phyloP scores from a whole-genome alignment of 2,888 invertebrate genomes.

The Heliconius sara region DNA sequence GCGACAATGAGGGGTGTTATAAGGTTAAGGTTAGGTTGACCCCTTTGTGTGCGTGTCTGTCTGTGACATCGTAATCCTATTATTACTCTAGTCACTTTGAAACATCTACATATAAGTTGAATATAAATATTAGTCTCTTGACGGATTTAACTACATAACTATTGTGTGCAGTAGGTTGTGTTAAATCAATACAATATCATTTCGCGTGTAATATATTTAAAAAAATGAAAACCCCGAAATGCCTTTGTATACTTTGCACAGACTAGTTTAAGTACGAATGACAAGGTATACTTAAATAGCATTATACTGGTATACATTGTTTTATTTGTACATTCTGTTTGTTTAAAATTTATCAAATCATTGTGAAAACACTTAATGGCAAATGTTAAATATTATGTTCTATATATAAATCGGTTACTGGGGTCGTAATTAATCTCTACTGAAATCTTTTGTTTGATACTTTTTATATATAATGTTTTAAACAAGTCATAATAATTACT shows the following conservation, averaged over 20 bases:
- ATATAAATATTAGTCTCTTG: too few relatives aligned
- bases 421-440: not conserved
- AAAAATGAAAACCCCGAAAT: not conserved
- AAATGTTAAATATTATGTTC: conserved; percentile 1
- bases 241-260: not conserved
- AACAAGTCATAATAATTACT: not conserved
- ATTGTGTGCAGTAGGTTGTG: too few relatives aligned
- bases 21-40: too few relatives aligned
- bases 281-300: not conserved
- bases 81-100: too few relatives aligned
- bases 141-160: too few relatives aligned
- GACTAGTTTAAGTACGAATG: not conserved
- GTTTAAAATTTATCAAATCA: not conserved
- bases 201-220: too few relatives aligned
- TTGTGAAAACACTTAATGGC: not conserved
- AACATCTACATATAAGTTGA: too few relatives aligned
- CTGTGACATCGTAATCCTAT: too few relatives aligned
- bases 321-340: conserved; percentile 17
- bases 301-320: not conserved
- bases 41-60: too few relatives aligned
- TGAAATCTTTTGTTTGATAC: not conserved
- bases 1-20: too few relatives aligned
- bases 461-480: not conserved
- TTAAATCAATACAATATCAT: not conserved
- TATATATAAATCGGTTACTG: conserved; percentile 4